phyloP scores from a whole-genome alignment of 2,113 vertebrate species.

The Hydrolagus affinis region DNA sequence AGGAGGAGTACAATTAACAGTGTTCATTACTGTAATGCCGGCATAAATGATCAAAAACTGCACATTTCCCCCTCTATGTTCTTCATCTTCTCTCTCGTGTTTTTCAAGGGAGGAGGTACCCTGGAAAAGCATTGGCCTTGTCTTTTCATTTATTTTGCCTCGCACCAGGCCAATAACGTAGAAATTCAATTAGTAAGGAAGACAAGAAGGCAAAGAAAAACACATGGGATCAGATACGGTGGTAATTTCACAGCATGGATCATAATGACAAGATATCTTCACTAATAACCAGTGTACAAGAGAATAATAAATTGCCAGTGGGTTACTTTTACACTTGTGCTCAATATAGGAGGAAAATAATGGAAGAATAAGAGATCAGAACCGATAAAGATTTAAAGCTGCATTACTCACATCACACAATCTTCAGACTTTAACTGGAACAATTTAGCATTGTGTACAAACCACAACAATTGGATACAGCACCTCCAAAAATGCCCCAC shows the following conservation, averaged over 20 bases:
- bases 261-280: conserved; percentile 17
- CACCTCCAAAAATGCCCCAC: too few relatives aligned
- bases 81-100: too few relatives aligned
- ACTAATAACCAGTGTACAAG: not conserved
- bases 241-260: not conserved
- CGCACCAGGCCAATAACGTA: not conserved
- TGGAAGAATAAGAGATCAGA: not conserved
- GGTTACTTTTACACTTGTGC: not conserved
- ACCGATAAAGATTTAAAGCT: not conserved
- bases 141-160: not conserved
- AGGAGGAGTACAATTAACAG: too few relatives aligned
- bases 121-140: too few relatives aligned
- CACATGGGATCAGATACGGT: not conserved
- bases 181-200: not conserved
- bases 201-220: not conserved
- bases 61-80: too few relatives aligned
- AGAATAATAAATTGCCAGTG: not conserved
- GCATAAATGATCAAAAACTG: too few relatives aligned
- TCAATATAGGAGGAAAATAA: not conserved
- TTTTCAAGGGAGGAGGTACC: too few relatives aligned
- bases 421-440: not conserved
- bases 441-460: not conserved
- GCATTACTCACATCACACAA: not conserved
- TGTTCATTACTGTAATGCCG: too few relatives aligned
- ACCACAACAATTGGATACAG: too few relatives aligned